Conservation (phyloP, 2,797 vertebrate genomes). For the Thamnophis elegans region DNA sequence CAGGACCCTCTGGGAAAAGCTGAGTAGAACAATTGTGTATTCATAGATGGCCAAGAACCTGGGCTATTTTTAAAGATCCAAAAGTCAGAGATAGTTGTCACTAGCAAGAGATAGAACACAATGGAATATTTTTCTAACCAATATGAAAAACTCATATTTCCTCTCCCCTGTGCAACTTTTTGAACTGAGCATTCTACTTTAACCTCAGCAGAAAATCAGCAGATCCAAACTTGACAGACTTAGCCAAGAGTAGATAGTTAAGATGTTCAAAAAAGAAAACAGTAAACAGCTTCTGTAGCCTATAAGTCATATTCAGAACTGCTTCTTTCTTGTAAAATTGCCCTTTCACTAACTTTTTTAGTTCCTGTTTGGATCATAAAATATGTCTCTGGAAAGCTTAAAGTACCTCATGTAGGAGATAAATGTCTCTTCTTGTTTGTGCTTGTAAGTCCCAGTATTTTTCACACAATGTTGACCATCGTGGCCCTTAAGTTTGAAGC, state of each 20-base stretch:
- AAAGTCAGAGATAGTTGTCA: background rate
- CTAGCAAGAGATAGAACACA: background rate
- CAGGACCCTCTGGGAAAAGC: background rate
- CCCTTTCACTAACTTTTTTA: background rate
- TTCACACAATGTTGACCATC: background rate
- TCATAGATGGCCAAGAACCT: background rate
- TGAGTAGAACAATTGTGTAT: background rate
- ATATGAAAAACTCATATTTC: background rate
- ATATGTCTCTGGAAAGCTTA: background rate
- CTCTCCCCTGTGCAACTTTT: background rate
- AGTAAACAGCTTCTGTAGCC: constrained; percentile 35
- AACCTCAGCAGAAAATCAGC: constrained; percentile 36
- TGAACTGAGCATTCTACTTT: constrained; percentile 16
- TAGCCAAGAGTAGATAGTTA: constrained; percentile 33
- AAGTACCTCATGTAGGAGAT: background rate
- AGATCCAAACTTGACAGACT: constrained; percentile 23
- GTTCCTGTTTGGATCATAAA: background rate
- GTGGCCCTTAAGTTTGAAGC: background rate
- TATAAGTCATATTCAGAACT: constrained; percentile 7
- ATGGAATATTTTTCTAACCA: background rate
- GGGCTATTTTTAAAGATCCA: background rate
- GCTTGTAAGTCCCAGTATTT: background rate
- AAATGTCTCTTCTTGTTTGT: background rate
- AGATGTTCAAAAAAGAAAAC: constrained; percentile 38
- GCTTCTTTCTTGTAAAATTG: background rate